Conservation (phyloP, 2,797 vertebrate species). For the Sebastes flavidus region DNA sequence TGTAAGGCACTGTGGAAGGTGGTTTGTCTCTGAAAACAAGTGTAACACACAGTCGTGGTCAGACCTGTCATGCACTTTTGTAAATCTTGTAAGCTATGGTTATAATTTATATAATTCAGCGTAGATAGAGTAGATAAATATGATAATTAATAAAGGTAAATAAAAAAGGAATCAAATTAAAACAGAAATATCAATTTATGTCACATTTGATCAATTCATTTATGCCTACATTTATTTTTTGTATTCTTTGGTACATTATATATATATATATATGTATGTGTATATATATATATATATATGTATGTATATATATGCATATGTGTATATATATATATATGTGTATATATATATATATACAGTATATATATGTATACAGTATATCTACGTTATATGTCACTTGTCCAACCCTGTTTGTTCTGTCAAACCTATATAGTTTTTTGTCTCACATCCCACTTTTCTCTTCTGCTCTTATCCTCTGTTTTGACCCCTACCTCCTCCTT, state of each 20-base stretch:
- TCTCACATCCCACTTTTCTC: not conserved
- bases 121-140: too few species aligned
- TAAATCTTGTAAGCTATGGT: not conserved
- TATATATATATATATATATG: too few species aligned
- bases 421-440: not conserved
- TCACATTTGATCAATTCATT: too few species aligned
- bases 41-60: not conserved
- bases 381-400: not conserved
- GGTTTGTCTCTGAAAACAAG: not conserved
- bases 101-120: not conserved
- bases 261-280: accelerated
- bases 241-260: too few species aligned
- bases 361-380: too few species aligned
- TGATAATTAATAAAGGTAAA: too few species aligned
- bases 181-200: too few species aligned
- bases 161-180: too few species aligned
- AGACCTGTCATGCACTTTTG: not conserved
- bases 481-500: not conserved
- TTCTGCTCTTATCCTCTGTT: not conserved
- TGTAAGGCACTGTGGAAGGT: not conserved
- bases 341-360: too few species aligned
- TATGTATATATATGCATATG: too few species aligned
- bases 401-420: not conserved
- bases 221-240: too few species aligned
- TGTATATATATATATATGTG: too few species aligned